These are phyloP conservation scores for Chaetodon auriga DNA, from an alignment of 2,113 vertebrate genomes.

Conservation along the genomic window DNA sequence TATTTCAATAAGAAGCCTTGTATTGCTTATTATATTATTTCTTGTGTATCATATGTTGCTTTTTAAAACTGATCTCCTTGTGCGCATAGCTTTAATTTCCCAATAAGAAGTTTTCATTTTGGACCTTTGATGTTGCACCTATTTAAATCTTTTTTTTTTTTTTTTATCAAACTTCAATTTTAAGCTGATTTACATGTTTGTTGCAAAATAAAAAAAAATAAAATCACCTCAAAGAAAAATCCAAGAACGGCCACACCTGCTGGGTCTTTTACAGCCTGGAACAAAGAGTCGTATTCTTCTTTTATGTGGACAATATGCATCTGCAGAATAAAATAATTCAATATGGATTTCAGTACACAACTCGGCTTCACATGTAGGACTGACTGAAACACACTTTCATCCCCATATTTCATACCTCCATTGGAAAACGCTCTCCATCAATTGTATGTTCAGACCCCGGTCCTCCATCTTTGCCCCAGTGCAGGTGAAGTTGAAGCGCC, in stretches of 20 bases:
- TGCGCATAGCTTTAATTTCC: not conserved
- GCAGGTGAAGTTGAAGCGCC: slow-evolving; percentile 87
- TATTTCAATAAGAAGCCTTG: no score
- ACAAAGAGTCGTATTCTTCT: slow-evolving; percentile 29
- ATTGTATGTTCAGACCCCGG: slow-evolving; percentile 88
- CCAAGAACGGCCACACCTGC: slow-evolving; percentile 87
- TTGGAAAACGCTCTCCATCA: slow-evolving; percentile 85
- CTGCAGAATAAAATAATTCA: slow-evolving; percentile 69
- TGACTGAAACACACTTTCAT: not conserved
- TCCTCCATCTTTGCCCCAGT: slow-evolving; percentile 83
- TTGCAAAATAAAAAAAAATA: not conserved
- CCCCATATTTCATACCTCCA: slow-evolving; percentile 86
- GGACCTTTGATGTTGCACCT: no score
- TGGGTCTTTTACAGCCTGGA: slow-evolving; percentile 45
- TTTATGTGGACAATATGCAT: slow-evolving; percentile 91
- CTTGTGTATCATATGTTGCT: no score
- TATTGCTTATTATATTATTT: no score
- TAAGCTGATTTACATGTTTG: not conserved
- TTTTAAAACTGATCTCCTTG: not conserved
- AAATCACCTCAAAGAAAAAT: slow-evolving; percentile 87
- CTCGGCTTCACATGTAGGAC: not conserved
- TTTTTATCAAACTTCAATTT: not conserved
- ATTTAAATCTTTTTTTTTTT: not conserved
- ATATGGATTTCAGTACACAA: not conserved
- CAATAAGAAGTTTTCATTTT: not conserved